Percentiles rank a stretch among this genome's conserved stretches.
phyloP scores from a whole-genome alignment of 2,888 invertebrate genomes.

The Sinohyriopsis cumingii region DNA sequence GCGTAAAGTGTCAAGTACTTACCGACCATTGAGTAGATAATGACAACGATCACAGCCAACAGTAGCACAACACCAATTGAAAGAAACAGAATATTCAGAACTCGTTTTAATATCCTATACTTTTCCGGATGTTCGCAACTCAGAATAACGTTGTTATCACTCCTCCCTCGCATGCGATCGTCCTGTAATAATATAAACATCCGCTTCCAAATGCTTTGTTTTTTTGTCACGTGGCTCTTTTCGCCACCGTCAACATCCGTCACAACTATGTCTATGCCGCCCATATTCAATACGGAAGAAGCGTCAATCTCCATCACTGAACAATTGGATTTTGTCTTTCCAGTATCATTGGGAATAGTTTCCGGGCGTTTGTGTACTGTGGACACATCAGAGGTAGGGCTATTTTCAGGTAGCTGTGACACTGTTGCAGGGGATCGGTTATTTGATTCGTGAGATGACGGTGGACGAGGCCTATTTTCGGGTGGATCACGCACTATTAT shows the following conservation, averaged over 20 bases:
- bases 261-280: slow-evolving; percentile 55
- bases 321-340: neutral
- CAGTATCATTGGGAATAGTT: no score
- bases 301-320: slow-evolving; percentile 5
- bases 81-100: slow-evolving; percentile 65
- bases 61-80: slow-evolving; percentile 62
- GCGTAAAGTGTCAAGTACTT: slow-evolving; percentile 27
- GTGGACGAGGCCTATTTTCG: slow-evolving; percentile 12
- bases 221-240: slow-evolving; percentile 30
- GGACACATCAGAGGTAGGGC: neutral
- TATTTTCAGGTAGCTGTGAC: neutral
- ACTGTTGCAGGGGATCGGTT: slow-evolving; percentile 18
- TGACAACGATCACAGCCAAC: slow-evolving; percentile 62
- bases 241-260: slow-evolving; percentile 41
- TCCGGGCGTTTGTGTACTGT: no score
- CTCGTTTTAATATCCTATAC: slow-evolving; percentile 56
- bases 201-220: slow-evolving; percentile 40
- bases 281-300: slow-evolving; percentile 46
- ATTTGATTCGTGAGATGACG: neutral
- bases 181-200: slow-evolving; percentile 51
- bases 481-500: slow-evolving; percentile 31
- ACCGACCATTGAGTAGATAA: slow-evolving; percentile 63
- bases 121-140: slow-evolving; percentile 49
- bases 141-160: slow-evolving; percentile 48
- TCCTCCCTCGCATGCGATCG: slow-evolving; percentile 55